Base-by-base conservation (phyloP, 1,140 invertebrate species). In the Oncopodura yosiiana region DNA sequence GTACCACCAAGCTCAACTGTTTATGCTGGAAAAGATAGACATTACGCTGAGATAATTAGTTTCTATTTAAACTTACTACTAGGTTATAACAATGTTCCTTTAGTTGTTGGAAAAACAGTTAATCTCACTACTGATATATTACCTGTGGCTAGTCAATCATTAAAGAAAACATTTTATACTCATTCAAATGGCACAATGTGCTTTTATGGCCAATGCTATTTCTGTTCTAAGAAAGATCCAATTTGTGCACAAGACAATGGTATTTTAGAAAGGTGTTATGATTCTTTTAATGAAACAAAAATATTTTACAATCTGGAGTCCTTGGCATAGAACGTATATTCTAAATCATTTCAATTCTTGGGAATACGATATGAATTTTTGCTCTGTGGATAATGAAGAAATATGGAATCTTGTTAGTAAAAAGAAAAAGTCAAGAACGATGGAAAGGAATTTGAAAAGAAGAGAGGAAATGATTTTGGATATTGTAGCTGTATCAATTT, bases 31-130 rank as follows among this genome's bases (percentile, higher is more conserved):
- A 86, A 84, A 69, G 92, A 96, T 70, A 74, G 91, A 11, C 88
- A 94, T 67, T 87, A 87, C 71, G 88, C 87, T n/a, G 92, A 96
- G 77, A 83, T 94, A n/a, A 82, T 87, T 63, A 85, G 85, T n/a
- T 94, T 94, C 73, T 88, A 93, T 72, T 73, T 94, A 54, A 84
- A 83, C 42, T 80, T 83, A 48, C 70, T 93, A 19, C 69, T 95
- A 16, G 81, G 83, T 49, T 75, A 91, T 48, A 78, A 82, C 62
- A 78, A 83, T 72, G 82, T 82, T 26, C 87, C 90, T 1, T 74
- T 93, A 37, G 81, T 81, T 27, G 81, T 83, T 24, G 86, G 87
- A 41, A 74, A 90, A 63, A 80, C 74, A 67, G 73, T 96, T 11
- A 79, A 88, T 69, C 67, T 94, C 3, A 74, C 76, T 39, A 74